Evolutionary conservation across 1,140 invertebrate genomes (phyloP).

Genomic region (Sycobia sp.): DNA sequence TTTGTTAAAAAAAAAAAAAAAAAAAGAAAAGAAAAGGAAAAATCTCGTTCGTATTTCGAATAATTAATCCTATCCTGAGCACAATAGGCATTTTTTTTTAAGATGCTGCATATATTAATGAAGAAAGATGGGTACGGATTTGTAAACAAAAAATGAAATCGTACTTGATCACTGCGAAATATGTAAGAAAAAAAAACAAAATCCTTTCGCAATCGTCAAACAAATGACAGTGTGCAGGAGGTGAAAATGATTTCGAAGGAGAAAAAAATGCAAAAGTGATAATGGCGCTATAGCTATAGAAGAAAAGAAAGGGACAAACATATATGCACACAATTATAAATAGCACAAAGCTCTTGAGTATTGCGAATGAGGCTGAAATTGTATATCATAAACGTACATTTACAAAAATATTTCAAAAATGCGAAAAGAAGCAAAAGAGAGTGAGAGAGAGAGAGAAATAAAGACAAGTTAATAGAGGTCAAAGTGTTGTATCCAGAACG

Average conservation of each 20-base stretch:
- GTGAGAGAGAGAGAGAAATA: too few relatives aligned
- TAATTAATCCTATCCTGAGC: neutral
- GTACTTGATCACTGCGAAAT: conserved; percentile 9
- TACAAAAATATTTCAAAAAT: conserved; percentile 25
- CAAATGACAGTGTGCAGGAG: too few relatives aligned
- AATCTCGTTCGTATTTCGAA: neutral
- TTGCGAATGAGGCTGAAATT: conserved; percentile 51
- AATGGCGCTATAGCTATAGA: neutral
- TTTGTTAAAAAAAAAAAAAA: too few relatives aligned
- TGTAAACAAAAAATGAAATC: neutral
- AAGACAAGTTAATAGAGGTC: neutral
- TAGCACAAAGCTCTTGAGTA: conserved; percentile 57
- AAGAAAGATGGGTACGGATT: neutral
- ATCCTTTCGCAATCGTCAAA: too few relatives aligned
- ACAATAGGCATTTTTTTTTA: neutral
- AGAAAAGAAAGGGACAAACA: conserved; percentile 7
- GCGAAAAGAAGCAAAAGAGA: too few relatives aligned
- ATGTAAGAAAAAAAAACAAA: too few relatives aligned
- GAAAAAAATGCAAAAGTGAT: conserved; percentile 1
- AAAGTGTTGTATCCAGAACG: neutral
- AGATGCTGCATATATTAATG: neutral
- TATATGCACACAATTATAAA: conserved; percentile 59
- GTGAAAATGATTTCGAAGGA: too few relatives aligned
- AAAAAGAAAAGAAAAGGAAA: too few relatives aligned
- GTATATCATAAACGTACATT: conserved; percentile 40